Percentiles rank a stretch among this genome's conserved stretches.
phyloP scores from a whole-genome alignment of 37 sponge, comb jelly and placozoan species.

The Agelas oroides region DNA sequence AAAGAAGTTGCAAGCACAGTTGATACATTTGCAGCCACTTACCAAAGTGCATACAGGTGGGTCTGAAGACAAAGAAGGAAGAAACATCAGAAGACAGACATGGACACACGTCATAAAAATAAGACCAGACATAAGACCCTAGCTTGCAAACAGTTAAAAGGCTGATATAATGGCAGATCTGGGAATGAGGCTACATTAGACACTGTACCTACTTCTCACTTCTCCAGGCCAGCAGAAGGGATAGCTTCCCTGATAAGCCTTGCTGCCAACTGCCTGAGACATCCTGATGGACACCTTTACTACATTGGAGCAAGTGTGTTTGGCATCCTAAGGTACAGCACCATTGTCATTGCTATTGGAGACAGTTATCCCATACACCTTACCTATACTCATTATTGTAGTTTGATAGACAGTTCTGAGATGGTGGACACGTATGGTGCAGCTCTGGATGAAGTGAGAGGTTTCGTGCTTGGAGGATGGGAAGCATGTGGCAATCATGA shows the following conservation, averaged over 20 bases:
- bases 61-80: too few species aligned
- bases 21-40: constrained; percentile 20
- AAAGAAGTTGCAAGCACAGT: neutral
- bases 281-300: constrained; percentile 59
- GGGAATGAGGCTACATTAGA: neutral
- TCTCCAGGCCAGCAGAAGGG: constrained; percentile 32
- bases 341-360: too few species aligned
- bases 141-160: too few species aligned
- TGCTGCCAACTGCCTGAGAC: constrained; percentile 33
- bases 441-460: constrained; percentile 54
- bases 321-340: constrained; percentile 29
- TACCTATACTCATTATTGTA: neutral
- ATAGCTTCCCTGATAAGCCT: constrained; percentile 31
- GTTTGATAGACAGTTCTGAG: constrained; percentile 75
- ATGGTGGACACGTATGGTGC: constrained; percentile 77
- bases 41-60: constrained; percentile 37
- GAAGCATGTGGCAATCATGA: constrained; percentile 21
- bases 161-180: too few species aligned
- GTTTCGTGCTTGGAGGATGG: constrained; percentile 70
- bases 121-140: too few species aligned
- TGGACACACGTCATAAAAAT: too few species aligned
- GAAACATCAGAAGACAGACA: too few species aligned
- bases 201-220: neutral
- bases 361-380: too few species aligned
- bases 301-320: constrained; percentile 55